Evolutionary conservation across 2,888 invertebrate genomes (phyloP), one percentile per base, ranked within the genome.

Genomic region (Xiphydria camelus): DNA sequence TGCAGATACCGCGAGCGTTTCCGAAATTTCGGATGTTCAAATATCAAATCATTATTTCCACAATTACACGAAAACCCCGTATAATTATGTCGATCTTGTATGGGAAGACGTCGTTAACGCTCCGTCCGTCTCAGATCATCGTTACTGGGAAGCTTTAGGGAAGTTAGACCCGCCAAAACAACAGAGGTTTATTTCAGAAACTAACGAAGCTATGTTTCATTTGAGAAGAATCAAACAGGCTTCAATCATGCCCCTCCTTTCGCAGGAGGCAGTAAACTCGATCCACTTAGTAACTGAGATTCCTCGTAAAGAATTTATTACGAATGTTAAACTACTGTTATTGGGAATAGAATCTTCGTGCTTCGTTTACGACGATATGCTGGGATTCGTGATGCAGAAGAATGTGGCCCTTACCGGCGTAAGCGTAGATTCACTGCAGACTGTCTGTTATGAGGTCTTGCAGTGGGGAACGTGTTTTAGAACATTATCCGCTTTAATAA

Each of bases 391-490:
- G 17, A 55, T 74, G 20, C 44, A 57, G 15, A 55, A 55, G 41
- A 64, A 70, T 40, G 55, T 60, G 18, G 57, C 49, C 10, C 51
- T 74, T 22, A 44, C 51, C 9, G 62, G 64, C 10, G 43, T 70
- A 19, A 64, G 64, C 39, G 44, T 53, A 18, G 57, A 62, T 21
- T 53, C 65, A 2, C 36, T 75, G 32, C 53, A 55, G 18, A 56
- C 58, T 33, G 49, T 61, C 7, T 68, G 63, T 26, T 47, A 45
- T 18, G 62, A 68, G 32, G 52, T 67, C 3, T 60, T 62, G 14
- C 42, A 55, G 17, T 75, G 72, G 70, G 73, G 72, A n/a, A 71
- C 67, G n/a, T 71, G 68, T 49, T 74, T 67, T 46, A 71, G 49
- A 46, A 59, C 59, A 4, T 54, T 75, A 10, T 61, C 60, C 2